A percentile compares a stretch with the other conserved stretches of the same genome.
Conservation (phyloP, 92 coral and sea anemone genomes). For the Porites evermanni region DNA sequence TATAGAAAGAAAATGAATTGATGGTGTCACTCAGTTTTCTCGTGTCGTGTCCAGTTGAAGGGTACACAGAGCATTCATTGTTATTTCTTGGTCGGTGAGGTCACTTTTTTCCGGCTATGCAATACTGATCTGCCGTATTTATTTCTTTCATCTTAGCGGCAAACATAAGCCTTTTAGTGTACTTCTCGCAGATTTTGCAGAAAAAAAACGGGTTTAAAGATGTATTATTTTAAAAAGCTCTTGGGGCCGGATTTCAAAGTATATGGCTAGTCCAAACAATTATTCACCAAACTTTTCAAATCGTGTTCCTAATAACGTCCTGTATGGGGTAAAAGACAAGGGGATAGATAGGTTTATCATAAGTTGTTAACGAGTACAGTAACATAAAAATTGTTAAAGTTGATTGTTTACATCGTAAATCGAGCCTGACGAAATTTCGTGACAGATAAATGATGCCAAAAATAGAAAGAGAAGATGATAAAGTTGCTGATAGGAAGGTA, state of each 20-base stretch:
- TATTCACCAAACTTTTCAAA: no score
- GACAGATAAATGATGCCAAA: conserved; percentile 8
- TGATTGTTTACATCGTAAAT: neutral
- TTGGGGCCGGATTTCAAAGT: no score
- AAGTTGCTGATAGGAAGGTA: neutral
- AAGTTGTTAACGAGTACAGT: neutral
- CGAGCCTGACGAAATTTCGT: conserved; percentile 22
- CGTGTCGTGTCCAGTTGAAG: neutral
- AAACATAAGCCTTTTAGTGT: neutral
- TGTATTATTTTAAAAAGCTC: neutral
- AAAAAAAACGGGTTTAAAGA: neutral
- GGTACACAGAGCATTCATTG: neutral
- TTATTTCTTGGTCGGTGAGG: neutral
- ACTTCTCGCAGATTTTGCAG: neutral
- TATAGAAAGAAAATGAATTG: no score
- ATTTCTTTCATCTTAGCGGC: neutral
- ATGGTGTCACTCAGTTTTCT: neutral
- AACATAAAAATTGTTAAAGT: neutral
- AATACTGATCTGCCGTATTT: neutral
- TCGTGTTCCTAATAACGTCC: no score
- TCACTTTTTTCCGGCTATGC: neutral
- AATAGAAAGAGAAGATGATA: conserved; percentile 1
- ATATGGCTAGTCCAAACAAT: neutral
- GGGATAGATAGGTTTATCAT: neutral
- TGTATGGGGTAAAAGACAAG: no score